Evolutionary conservation across 2,888 invertebrate genomes (phyloP).

Genomic region (Temnothorax unifasciatus): DNA sequence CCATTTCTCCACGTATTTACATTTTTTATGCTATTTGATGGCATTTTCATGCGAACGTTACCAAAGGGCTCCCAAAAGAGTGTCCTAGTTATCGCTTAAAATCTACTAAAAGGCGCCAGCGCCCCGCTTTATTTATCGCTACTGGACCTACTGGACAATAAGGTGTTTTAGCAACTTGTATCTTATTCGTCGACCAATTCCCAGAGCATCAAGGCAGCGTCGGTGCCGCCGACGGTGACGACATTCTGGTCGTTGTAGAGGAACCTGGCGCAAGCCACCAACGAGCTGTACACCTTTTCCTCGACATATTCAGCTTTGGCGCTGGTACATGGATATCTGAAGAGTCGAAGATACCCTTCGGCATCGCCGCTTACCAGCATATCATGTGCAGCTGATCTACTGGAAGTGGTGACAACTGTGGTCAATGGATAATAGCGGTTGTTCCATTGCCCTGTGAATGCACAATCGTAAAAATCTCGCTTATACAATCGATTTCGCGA

Average conservation of each 20-base stretch:
- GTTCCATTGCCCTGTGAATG: slow-evolving; percentile 92
- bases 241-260: slow-evolving; percentile 95
- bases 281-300: slow-evolving; percentile 95
- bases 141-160: slow-evolving; percentile 23
- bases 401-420: slow-evolving; percentile 93
- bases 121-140: slow-evolving; percentile 52
- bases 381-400: slow-evolving; percentile 94
- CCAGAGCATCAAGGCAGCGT: slow-evolving; percentile 97
- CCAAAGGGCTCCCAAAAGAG: background rate
- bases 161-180: background rate
- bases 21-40: background rate
- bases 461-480: background rate
- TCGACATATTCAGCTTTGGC: slow-evolving; percentile 95
- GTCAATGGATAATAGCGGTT: slow-evolving; percentile 95
- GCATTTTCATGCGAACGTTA: slow-evolving; percentile 1
- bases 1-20: background rate
- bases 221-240: slow-evolving; percentile 94
- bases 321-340: slow-evolving; percentile 95
- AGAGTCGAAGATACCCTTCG: slow-evolving; percentile 95
- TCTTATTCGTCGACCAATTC: slow-evolving; percentile 93
- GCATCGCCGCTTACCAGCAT: slow-evolving; percentile 94
- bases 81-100: slow-evolving; percentile 55
- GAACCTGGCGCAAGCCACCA: slow-evolving; percentile 93
- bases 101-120: slow-evolving; percentile 76
- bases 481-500: background rate